Evolutionary conservation across 2,888 invertebrate species (phyloP).

Genomic region (Ceriagrion tenellum): DNA sequence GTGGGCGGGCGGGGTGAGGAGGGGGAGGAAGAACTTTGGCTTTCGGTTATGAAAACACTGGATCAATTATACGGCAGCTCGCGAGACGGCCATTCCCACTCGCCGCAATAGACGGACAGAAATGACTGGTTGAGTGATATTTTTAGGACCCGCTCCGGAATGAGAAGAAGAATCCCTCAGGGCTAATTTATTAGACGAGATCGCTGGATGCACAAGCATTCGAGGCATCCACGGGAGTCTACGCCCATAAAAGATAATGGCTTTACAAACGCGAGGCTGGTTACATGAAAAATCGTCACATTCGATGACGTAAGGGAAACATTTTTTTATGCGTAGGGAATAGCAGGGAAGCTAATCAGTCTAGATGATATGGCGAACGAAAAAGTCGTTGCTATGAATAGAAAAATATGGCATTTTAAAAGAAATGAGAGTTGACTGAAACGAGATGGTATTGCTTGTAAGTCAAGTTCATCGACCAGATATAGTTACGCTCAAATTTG

Average conservation of each 20-base stretch:
- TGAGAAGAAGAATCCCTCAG: not conserved
- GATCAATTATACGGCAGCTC: constrained; percentile 15
- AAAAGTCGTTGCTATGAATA: not conserved
- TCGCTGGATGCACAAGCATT: not conserved
- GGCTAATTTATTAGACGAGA: not conserved
- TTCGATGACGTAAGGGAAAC: not conserved
- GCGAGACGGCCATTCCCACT: not conserved
- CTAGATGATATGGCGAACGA: not conserved
- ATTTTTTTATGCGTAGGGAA: not conserved
- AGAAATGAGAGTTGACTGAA: not conserved
- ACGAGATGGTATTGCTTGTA: not conserved
- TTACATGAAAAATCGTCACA: not conserved
- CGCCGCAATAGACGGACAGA: not conserved
- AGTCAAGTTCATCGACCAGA: not conserved
- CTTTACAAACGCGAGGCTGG: not conserved
- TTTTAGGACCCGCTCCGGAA: not conserved
- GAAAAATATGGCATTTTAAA: not conserved
- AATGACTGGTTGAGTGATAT: constrained; percentile 3
- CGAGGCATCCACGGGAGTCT: not conserved
- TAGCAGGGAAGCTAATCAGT: not conserved
- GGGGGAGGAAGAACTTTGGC: not conserved
- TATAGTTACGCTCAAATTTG: not conserved
- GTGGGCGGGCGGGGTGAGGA: not conserved
- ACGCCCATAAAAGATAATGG: not conserved
- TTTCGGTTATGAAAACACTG: constrained; percentile 55